Conservation (phyloP, 2,888 invertebrate species). For the Andrena flavipes region DNA sequence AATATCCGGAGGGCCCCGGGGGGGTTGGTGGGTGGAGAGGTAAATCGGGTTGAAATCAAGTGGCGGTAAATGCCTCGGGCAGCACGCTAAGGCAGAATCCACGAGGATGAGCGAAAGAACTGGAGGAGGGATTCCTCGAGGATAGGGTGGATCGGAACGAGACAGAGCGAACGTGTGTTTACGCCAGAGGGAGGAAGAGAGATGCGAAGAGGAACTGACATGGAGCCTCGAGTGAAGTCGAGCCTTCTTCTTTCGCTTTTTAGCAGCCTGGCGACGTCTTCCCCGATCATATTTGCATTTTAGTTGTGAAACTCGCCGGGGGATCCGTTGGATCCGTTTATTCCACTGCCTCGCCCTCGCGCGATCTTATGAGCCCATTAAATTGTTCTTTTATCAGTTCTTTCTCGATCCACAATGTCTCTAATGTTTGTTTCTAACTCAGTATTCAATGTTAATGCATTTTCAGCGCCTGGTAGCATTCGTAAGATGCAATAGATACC, state of each 20-base stretch:
- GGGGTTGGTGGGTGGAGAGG: conserved; percentile 70
- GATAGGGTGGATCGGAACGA: conserved; percentile 36
- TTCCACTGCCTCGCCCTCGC: conserved; percentile 59
- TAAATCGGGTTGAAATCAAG: conserved; percentile 81
- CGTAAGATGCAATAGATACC: conserved; percentile 13
- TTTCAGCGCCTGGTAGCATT: conserved; percentile 1
- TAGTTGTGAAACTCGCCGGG: conserved; percentile 74
- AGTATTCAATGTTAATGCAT: too few relatives aligned
- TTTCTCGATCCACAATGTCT: conserved; percentile 54
- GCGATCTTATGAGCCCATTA: conserved; percentile 69
- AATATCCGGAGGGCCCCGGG: conserved; percentile 76
- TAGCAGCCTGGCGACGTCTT: conserved; percentile 54
- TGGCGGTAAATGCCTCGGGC: conserved; percentile 79
- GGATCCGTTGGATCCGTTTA: conserved; percentile 73
- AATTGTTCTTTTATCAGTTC: conserved; percentile 51
- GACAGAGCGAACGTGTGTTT: conserved; percentile 29
- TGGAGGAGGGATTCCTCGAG: conserved; percentile 33
- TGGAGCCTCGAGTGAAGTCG: conserved; percentile 53
- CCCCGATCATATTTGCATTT: conserved; percentile 77
- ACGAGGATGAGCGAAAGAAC: conserved; percentile 52
- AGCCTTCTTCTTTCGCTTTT: conserved; percentile 65
- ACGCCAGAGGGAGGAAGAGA: conserved; percentile 23
- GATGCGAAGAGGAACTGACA: conserved; percentile 42
- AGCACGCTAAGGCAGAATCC: conserved; percentile 64
- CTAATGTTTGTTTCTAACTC: conserved; percentile 28